Conservation (phyloP, 2,888 invertebrate genomes). For the Synergus umbraculus region DNA sequence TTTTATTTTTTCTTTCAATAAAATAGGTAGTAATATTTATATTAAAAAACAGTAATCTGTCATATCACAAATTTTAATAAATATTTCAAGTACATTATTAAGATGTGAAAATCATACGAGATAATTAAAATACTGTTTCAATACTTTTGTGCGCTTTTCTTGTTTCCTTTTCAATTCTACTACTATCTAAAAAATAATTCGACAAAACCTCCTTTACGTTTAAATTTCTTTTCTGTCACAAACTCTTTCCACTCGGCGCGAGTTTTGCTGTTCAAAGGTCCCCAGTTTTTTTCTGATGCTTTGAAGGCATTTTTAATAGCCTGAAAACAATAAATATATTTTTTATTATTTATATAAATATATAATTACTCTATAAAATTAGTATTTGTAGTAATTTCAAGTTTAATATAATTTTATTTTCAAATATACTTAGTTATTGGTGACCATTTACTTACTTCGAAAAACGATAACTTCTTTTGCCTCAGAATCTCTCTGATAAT, state of each 20-base stretch:
- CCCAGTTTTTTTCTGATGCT: conserved; percentile 68
- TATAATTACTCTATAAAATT: too few species aligned
- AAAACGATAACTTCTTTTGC: conserved; percentile 58
- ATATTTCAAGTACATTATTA: too few species aligned
- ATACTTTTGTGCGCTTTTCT: neutral
- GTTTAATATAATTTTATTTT: too few species aligned
- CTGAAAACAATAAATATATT: conserved; percentile 55
- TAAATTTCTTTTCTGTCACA: conserved; percentile 59
- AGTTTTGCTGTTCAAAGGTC: conserved; percentile 65
- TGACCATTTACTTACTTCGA: conserved; percentile 63
- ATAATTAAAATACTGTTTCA: too few species aligned
- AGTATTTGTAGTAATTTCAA: neutral
- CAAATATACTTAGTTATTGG: neutral
- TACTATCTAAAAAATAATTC: conserved; percentile 50
- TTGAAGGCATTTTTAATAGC: conserved; percentile 64
- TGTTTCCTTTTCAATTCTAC: neutral
- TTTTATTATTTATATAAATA: too few species aligned
- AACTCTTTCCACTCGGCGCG: conserved; percentile 71
- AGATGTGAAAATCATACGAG: too few species aligned
- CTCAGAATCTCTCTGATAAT: conserved; percentile 70
- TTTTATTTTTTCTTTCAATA: too few species aligned
- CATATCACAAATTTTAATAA: too few species aligned
- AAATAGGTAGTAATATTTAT: too few species aligned
- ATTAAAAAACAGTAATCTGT: too few species aligned
- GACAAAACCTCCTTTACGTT: conserved; percentile 46